Evolutionary conservation across 2,888 invertebrate genomes (phyloP).

Genomic region (Balanococcus diminutus): DNA sequence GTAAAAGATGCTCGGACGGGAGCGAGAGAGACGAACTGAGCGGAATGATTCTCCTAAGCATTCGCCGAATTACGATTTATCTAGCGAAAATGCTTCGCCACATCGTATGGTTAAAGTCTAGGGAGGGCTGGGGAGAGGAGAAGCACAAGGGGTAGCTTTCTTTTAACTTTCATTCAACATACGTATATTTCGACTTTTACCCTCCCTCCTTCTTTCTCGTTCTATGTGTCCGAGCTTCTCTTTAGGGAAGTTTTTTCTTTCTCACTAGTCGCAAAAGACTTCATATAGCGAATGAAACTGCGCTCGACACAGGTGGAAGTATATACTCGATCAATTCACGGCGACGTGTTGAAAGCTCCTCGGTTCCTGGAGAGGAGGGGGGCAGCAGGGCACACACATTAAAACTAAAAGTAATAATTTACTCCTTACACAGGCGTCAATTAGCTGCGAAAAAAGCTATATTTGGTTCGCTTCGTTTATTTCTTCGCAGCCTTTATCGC

Average conservation of each 20-base stretch:
- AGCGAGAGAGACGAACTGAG: not conserved
- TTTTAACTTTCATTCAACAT: not conserved
- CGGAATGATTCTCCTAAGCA: not conserved
- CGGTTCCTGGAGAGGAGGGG: not conserved
- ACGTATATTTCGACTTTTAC: not conserved
- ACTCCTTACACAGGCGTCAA: slow-evolving; percentile 11
- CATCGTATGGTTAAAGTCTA: not conserved
- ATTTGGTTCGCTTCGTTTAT: not conserved
- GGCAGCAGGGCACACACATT: not conserved
- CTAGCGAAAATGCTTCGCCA: slow-evolving; percentile 12
- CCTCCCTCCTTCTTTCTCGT: not conserved
- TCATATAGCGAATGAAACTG: not conserved
- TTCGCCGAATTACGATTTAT: slow-evolving; percentile 31
- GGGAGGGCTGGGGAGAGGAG: not conserved
- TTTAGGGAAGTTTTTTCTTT: not conserved
- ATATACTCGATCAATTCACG: not conserved
- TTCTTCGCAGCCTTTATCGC: not conserved
- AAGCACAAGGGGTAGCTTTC: not conserved
- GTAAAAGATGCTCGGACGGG: no score
- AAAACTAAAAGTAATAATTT: slow-evolving; percentile 14
- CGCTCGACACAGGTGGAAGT: not conserved
- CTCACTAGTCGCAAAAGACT: not conserved
- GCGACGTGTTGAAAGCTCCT: not conserved
- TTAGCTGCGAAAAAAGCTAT: not conserved
- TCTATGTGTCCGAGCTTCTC: not conserved